These are phyloP conservation scores for Pelodytes ibericus DNA, from an alignment of 2,797 vertebrate genomes.

Conservation along the genomic window DNA sequence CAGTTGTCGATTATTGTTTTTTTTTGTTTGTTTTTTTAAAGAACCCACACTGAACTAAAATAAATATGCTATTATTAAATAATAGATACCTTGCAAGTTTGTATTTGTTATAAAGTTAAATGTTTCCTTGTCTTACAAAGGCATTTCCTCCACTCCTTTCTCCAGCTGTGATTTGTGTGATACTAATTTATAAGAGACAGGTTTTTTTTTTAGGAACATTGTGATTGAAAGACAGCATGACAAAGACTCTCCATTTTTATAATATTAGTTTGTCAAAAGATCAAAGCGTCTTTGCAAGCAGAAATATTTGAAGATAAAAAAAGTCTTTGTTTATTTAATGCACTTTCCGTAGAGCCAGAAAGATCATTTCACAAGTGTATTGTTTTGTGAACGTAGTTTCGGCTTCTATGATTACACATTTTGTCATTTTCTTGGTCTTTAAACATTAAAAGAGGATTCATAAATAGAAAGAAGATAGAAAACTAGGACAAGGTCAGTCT, in stretches of 20 bases:
- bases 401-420: conserved; percentile 29
- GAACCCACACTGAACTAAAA: too few species aligned
- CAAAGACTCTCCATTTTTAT: conserved; percentile 33
- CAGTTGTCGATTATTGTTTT: too few species aligned
- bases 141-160: neutral
- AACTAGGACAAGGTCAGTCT: conserved; percentile 32
- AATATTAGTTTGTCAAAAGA: conserved; percentile 46
- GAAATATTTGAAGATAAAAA: conserved; percentile 39
- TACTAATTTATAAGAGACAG: conserved; percentile 31
- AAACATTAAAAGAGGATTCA: conserved; percentile 44
- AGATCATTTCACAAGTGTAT: conserved; percentile 45
- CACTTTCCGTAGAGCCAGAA: conserved; percentile 25
- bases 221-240: conserved; percentile 35
- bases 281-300: conserved; percentile 34
- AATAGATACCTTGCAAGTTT: neutral
- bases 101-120: neutral
- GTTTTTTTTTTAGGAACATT: neutral
- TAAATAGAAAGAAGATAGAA: conserved; percentile 17
- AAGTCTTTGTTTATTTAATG: conserved; percentile 41
- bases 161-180: conserved; percentile 27
- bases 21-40: too few species aligned
- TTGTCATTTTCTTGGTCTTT: conserved; percentile 27
- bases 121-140: neutral
- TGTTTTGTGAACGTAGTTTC: conserved; percentile 28
- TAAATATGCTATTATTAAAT: neutral